phyloP scores from a whole-genome alignment of 2,797 vertebrate genomes.

The Scomberomorus guttatus region DNA sequence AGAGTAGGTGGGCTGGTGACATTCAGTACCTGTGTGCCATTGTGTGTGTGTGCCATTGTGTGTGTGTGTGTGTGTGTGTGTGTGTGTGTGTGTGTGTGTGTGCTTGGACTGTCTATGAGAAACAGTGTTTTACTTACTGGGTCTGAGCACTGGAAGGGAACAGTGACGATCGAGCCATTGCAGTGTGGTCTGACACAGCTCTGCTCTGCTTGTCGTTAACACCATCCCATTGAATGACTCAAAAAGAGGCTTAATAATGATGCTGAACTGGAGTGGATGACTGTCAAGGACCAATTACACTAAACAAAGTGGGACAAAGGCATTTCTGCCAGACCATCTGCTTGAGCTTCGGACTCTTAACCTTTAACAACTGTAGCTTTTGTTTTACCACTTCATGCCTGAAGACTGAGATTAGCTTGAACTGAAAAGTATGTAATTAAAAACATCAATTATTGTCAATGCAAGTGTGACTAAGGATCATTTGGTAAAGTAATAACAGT shows the following conservation, averaged over 20 bases:
- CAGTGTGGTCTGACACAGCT: conserved; percentile 90
- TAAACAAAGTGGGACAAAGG: background rate
- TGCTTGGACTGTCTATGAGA: background rate
- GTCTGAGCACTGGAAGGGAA: conserved; percentile 92
- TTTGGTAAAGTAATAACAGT: background rate
- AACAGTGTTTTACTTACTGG: conserved; percentile 88
- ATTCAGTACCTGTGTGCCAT: background rate
- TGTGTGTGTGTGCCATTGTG: background rate
- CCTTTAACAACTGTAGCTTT: background rate
- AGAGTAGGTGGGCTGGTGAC: background rate
- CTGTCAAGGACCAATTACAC: conserved; percentile 83
- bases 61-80: no score
- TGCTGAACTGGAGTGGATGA: conserved; percentile 89
- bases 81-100: background rate
- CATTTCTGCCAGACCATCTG: background rate
- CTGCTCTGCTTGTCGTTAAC: conserved; percentile 90
- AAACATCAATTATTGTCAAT: background rate
- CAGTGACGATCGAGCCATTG: conserved; percentile 95
- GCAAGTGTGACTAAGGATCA: background rate
- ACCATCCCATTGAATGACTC: conserved; percentile 95
- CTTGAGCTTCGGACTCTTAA: background rate
- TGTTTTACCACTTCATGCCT: background rate
- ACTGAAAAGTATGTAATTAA: background rate
- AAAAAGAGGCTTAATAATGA: conserved; percentile 96
- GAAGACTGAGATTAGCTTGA: background rate